Base-by-base conservation (phyloP, 92 coral and sea anemone genomes). In the Palythoa grandiflora region DNA sequence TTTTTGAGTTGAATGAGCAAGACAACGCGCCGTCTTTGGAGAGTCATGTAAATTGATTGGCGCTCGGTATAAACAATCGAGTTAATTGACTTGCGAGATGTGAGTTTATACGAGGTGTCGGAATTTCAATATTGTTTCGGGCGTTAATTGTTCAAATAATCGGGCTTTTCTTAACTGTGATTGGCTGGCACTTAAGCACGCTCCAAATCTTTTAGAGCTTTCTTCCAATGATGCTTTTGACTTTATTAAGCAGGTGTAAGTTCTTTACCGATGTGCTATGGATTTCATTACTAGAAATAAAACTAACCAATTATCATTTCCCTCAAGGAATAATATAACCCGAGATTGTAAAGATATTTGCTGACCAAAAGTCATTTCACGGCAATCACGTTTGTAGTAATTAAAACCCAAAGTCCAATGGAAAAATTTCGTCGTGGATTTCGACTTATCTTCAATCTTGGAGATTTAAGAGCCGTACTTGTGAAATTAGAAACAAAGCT, bases 21-120 rank as follows among this genome's bases (percentile, higher is more conserved):
- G 74, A 88, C 86, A 87, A 88, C 91, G 86, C 87, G 83, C 80
- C 61, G 60, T 77, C 89, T 87, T 84, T 74, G 84, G 91, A 19
- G 87, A 55, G 83, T 72, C 89, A 93, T 93, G 98, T 91, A 88
- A 91, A 94, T 89, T 93, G 93, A 94, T 94, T 91, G 96, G 98
- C 81, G 89, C 75, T 80, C 75, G 86, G 37, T 55, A 89, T 90
- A 90, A 92, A 94, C 96, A 91, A 94, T 89, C 55, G 83, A 54
- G 76, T 89, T 94, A 94, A 94, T 94, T 91, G 91, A 88, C 89
- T 92, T 81, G 87, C 73, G 89, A 89, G 88, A 71, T 68, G 73
- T 72, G 66, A 90, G 96, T 87, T 91, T 91, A 91, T 93, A 77
- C 83, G 90, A 93, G 98, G 98, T 94, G 98, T 92, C 90, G 88